phyloP scores from a whole-genome alignment of 2,888 invertebrate genomes.

The Malthinus flaveolus region DNA sequence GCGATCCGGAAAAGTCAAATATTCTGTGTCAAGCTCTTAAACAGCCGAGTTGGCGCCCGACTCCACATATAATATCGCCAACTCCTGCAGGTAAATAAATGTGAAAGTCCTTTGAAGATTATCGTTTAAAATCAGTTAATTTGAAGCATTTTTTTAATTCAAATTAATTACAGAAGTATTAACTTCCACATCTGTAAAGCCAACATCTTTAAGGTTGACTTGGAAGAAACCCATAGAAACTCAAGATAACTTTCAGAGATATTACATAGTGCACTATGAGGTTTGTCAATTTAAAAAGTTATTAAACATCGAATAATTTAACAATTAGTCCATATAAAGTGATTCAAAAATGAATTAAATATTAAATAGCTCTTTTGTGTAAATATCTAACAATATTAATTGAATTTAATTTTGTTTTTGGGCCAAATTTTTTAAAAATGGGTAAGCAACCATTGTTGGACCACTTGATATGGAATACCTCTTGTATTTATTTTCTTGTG shows the following conservation, averaged over 20 bases:
- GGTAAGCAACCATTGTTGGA: no score
- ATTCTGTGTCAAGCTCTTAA: conserved; percentile 30
- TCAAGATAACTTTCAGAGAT: conserved; percentile 3
- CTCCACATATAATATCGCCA: conserved; percentile 9
- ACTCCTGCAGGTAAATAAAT: conserved; percentile 14
- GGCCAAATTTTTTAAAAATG: no score
- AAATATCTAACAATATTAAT: no score
- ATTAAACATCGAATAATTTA: background rate
- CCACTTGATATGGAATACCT: no score
- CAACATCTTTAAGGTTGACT: conserved; percentile 9
- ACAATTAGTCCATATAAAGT: no score
- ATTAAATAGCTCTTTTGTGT: no score
- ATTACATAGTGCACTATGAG: conserved; percentile 21
- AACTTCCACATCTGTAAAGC: conserved; percentile 5
- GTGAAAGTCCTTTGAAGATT: background rate
- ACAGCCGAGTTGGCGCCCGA: conserved; percentile 31
- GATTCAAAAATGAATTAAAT: no score
- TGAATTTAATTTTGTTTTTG: no score
- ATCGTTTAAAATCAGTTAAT: no score
- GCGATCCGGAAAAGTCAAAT: conserved; percentile 7
- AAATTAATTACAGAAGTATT: background rate
- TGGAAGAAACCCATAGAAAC: conserved; percentile 4
- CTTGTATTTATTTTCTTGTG: no score
- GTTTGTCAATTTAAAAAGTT: conserved; percentile 1
- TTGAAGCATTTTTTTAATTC: background rate